Evolutionary conservation across 2,888 invertebrate species (phyloP).

Genomic region (Amblyjoppa proteus): DNA sequence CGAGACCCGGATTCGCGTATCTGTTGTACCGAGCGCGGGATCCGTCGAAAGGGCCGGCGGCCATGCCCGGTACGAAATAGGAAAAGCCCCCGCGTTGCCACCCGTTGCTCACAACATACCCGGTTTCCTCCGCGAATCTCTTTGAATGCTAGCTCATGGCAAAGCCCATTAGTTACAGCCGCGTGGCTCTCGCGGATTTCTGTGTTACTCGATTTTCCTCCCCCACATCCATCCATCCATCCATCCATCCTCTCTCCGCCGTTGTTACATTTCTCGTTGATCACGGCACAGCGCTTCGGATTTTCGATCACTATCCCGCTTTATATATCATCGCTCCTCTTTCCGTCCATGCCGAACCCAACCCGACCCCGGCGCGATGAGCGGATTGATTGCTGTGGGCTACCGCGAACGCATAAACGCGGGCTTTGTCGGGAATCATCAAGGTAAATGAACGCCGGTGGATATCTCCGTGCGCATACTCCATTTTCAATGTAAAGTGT

Average conservation of each 20-base stretch:
- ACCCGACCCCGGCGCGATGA: constrained; percentile 44
- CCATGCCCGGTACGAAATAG: background rate
- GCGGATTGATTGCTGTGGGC: constrained; percentile 59
- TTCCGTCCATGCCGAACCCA: constrained; percentile 26
- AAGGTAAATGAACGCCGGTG: constrained; percentile 27
- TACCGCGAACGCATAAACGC: constrained; percentile 57
- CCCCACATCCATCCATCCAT: background rate
- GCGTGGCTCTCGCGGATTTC: constrained; percentile 46
- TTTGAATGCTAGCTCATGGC: constrained; percentile 53
- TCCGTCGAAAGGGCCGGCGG: background rate
- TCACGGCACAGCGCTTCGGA: constrained; percentile 29
- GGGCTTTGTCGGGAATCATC: constrained; percentile 63
- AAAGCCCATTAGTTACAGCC: constrained; percentile 59
- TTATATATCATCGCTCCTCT: constrained; percentile 19
- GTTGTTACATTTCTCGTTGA: constrained; percentile 22
- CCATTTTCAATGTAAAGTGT: background rate
- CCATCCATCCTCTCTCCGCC: background rate
- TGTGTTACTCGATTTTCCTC: constrained; percentile 49
- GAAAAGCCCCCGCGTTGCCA: constrained; percentile 7
- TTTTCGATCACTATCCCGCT: constrained; percentile 36
- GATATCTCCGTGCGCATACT: background rate
- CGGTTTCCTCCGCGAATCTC: constrained; percentile 38
- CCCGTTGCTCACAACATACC: background rate
- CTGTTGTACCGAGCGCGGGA: background rate
- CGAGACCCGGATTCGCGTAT: background rate